Evolutionary conservation across 1,140 invertebrate species (phyloP), one percentile per base, ranked within the genome.

Genomic region (Fopius arisanus): DNA sequence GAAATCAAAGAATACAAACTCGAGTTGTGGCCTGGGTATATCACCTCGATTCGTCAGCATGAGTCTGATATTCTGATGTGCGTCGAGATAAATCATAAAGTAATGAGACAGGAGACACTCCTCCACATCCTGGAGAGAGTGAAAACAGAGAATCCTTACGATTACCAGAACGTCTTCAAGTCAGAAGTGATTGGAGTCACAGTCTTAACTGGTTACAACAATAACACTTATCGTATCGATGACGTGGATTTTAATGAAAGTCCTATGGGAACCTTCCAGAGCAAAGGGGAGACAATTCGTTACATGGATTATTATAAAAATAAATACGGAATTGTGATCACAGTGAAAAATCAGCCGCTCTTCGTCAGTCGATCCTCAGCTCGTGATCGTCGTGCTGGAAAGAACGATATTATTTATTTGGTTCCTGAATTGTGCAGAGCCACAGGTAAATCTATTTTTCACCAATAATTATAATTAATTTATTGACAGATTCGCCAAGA

Each of bases 281-380:
- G 98, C 83, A 82, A 90, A 33, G 89, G 88, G 37, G 84, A 90
- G 0, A 62, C 88, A 40, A 90, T 93, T 2, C 87, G 90, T 0
- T 98, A 93, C 78, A 74, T 91, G 1, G 91, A 97, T 0, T 98
- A 98, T 84, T 98, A 97, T 76, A 90, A 91, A 80, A 89, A 89
- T 19, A 90, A 91, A 68, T 94, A 94, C 77, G 84, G 90, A n/a
- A 89, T 94, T 9, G 79, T 73, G 0, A 92, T 94, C 40, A 69
- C 77, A 0, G 86, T 92, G 28, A 4, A 66, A 0, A 78, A 83
- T 0, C 93, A 94, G 75, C 93, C 93, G 0, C 70, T 95, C 79
- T 84, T 93, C 1, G 85, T 94, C 0, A 91, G 91, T 0, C 88
- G 87, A 10, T 84, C 90, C 0, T 92, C 62, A 81, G 83, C 89